Percentiles rank a stretch among this genome's conserved stretches.
Evolutionary conservation across 2,113 vertebrate genomes (phyloP).

Genomic region (Sturnus vulgaris): DNA sequence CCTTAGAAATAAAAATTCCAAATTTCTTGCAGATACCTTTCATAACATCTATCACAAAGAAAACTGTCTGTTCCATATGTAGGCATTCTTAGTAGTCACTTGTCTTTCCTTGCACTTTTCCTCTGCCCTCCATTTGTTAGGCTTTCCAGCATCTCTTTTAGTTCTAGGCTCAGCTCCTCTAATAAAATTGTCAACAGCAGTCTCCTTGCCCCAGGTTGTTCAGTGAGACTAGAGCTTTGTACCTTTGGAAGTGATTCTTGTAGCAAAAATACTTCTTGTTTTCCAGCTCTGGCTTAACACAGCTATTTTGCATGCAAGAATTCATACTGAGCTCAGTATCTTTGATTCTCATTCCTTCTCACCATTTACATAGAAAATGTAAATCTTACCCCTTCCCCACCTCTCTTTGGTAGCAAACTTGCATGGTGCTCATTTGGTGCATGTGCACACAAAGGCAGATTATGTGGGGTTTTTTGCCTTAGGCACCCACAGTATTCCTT

Average conservation of each 20-base stretch:
- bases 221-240: neutral
- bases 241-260: neutral
- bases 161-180: neutral
- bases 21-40: neutral
- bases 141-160: neutral
- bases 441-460: neutral
- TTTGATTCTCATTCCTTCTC: constrained; percentile 7
- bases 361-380: neutral
- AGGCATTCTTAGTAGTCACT: neutral
- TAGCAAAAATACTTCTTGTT: neutral
- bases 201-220: neutral
- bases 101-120: neutral
- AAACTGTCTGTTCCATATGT: neutral
- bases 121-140: neutral
- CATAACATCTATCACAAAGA: neutral
- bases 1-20: neutral
- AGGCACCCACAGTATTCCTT: neutral
- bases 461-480: neutral
- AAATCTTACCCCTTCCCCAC: neutral
- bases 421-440: neutral
- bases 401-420: neutral
- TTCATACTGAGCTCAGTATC: neutral
- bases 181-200: neutral
- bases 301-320: neutral
- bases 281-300: neutral